Evolutionary conservation across 2,888 invertebrate species (phyloP).

Genomic region (Agapetus fuscipes): DNA sequence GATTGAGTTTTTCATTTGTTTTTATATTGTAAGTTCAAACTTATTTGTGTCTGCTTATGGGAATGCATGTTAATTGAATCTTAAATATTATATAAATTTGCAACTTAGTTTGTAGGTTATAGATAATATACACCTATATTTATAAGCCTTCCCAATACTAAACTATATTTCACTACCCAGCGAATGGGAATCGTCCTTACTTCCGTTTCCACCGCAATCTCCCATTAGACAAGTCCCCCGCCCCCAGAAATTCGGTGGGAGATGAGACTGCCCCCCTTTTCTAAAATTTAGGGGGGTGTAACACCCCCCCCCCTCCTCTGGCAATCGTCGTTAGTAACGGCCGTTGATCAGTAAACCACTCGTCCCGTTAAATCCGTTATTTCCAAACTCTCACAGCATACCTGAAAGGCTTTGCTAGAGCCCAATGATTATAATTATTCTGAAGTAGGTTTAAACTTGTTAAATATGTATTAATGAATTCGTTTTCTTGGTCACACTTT

Average conservation of each 20-base stretch:
- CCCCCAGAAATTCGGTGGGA: not conserved
- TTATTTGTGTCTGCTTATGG: no score
- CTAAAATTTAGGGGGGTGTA: not conserved
- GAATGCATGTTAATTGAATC: no score
- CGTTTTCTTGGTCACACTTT: no score
- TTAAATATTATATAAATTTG: not conserved
- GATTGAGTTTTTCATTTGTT: no score
- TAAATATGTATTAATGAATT: no score
- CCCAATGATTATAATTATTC: no score
- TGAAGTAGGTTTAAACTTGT: no score
- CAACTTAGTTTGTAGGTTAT: not conserved
- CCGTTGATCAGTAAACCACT: conserved; percentile 22
- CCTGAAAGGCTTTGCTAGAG: no score
- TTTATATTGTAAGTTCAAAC: no score
- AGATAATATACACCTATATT: no score
- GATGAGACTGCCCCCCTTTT: not conserved
- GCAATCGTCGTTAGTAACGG: conserved; percentile 20
- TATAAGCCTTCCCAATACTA: no score
- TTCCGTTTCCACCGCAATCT: conserved; percentile 4
- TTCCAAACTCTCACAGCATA: conserved; percentile 6
- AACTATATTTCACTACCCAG: no score
- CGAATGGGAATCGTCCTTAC: conserved; percentile 4
- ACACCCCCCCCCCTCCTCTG: not conserved
- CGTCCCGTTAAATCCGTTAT: conserved; percentile 17
- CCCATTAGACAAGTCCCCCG: conserved; percentile 3